phyloP scores from a whole-genome alignment of 2,888 invertebrate species.

The Achlya flavicornis region DNA sequence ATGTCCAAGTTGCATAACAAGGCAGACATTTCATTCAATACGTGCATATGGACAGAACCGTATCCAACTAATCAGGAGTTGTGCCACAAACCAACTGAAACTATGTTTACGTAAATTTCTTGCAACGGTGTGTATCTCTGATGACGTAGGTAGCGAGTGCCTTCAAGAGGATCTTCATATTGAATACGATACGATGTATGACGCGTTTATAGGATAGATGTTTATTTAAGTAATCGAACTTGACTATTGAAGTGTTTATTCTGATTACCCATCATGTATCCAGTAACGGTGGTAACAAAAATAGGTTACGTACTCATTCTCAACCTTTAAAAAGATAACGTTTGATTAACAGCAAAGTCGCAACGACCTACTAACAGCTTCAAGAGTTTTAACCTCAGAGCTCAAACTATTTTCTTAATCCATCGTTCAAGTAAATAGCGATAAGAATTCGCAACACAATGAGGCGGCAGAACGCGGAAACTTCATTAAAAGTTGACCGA shows the following conservation, averaged over 20 bases:
- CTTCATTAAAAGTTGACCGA: constrained; percentile 56
- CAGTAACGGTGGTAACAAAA: background rate
- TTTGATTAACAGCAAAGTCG: background rate
- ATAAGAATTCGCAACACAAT: constrained; percentile 16
- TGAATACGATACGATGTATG: background rate
- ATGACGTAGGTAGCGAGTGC: background rate
- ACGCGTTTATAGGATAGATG: background rate
- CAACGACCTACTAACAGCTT: background rate
- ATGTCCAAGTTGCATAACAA: no score
- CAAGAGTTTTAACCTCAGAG: background rate
- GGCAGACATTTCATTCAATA: no score
- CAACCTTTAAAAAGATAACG: background rate
- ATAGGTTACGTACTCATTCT: background rate
- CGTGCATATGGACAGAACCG: no score
- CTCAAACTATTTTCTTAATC: constrained; percentile 21
- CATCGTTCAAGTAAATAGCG: constrained; percentile 23
- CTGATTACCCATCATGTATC: background rate
- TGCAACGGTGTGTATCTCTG: constrained; percentile 14
- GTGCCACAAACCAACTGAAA: constrained; percentile 14
- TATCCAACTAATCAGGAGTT: constrained; percentile 44
- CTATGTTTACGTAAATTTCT: constrained; percentile 29
- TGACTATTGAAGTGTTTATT: constrained; percentile 5
- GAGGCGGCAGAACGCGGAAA: constrained; percentile 13
- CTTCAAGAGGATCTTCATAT: background rate
- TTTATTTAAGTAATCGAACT: constrained; percentile 1